Base-by-base conservation (phyloP, 2,888 invertebrate genomes). In the Chirona hameri region DNA sequence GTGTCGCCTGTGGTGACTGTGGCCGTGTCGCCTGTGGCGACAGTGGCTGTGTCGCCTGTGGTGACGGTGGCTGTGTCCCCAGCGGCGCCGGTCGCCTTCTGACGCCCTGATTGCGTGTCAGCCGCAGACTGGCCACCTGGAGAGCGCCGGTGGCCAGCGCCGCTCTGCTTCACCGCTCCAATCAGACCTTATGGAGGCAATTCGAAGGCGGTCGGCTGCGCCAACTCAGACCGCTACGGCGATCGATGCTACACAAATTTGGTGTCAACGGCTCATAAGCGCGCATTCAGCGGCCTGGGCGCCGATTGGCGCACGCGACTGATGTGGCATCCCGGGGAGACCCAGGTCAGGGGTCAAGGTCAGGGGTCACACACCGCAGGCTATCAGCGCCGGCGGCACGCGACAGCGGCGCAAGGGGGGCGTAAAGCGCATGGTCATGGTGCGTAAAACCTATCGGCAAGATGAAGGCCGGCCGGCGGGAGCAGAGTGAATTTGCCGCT, bases 31-130 rank as follows among this genome's bases (percentile, higher is more conserved):
- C 39, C 39, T 39, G 39, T 39, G 39, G 2, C 39, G 39, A 2
- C 39, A 5, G 39, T 39, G 39, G 2, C 39, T 39, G 39, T 39
- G 39, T 39, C 39, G 39, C 39, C 39, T 39, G 39, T 39, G 39
- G 39, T 39, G 39, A 39, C 39, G 39, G 39, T 39, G 39, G 7
- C 39, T 2, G 39, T 39, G 57, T 24, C 21, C 7, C 57, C 65
- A n/a, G n/a, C 27, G 27, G 0, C 27, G 65, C 65, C 65, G 65
- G 65, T 27, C 65, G 65, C 5, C 72, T 72, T 18, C 18, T 72
- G 4, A 29, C 72, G 31, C 27, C 82, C 72, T 72, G 72, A 72
- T 72, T 29, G 72, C 72, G 18, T 31, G 82, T 79, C 81, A 83
- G 72, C 27, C 5, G n/a, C 65, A 65, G 65, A 10, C n/a, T 7